These are phyloP conservation scores for Myxocyprinus asiaticus DNA, from an alignment of 2,113 vertebrate genomes.

Conservation along the genomic window DNA sequence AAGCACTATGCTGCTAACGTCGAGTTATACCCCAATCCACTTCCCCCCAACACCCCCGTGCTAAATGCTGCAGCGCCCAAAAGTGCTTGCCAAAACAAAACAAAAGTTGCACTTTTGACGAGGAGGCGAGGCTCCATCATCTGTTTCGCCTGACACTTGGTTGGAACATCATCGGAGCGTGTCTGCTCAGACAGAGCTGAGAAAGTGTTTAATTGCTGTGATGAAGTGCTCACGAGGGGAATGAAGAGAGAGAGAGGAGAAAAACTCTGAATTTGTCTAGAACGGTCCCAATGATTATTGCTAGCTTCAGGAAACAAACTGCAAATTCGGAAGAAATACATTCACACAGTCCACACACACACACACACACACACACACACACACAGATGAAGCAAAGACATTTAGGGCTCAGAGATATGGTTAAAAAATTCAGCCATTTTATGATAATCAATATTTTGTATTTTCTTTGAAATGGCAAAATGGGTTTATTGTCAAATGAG, in stretches of 20 bases:
- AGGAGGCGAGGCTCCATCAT: slow-evolving; percentile 19
- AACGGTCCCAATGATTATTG: no score
- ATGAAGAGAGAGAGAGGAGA: neutral
- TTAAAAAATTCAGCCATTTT: no score
- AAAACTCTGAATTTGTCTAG: neutral
- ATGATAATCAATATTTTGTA: no score
- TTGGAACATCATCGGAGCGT: neutral
- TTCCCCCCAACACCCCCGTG: neutral
- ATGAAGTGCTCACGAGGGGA: slow-evolving; percentile 50
- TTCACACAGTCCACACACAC: no score
- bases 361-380: no score
- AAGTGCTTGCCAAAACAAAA: slow-evolving; percentile 25
- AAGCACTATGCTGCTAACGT: slow-evolving; percentile 4
- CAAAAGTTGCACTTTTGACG: slow-evolving; percentile 49
- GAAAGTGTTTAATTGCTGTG: slow-evolving; percentile 60
- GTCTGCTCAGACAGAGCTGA: slow-evolving; percentile 26
- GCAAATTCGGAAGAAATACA: no score
- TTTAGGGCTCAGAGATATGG: no score
- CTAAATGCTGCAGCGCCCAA: slow-evolving; percentile 4
- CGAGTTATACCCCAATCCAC: neutral
- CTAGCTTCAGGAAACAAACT: no score
- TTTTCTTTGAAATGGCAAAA: no score
- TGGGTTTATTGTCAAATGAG: no score
- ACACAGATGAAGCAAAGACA: no score
- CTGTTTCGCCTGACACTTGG: slow-evolving; percentile 44